These are phyloP conservation scores for Hipparchia semele DNA, from an alignment of 2,888 invertebrate genomes.

Conservation along the genomic window DNA sequence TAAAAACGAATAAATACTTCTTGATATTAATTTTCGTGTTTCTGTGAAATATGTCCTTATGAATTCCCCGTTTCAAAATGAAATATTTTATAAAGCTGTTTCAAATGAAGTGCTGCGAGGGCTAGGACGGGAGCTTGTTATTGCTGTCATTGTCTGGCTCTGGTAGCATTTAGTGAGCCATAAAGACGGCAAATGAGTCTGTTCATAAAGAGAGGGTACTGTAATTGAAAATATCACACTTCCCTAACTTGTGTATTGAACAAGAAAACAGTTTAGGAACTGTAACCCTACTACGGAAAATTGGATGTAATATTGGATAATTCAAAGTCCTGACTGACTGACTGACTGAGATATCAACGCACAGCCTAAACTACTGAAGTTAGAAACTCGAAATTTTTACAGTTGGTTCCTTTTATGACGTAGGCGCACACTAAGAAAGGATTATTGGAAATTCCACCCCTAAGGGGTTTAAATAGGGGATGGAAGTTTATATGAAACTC, in stretches of 20 bases:
- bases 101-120: slow-evolving; percentile 11
- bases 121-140: neutral
- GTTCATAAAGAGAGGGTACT: neutral
- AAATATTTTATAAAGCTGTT: slow-evolving; percentile 19
- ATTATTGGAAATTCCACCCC: too few relatives aligned
- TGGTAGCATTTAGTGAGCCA: neutral
- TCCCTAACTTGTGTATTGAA: neutral
- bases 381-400: too few relatives aligned
- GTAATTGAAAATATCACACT: slow-evolving; percentile 18
- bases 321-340: too few relatives aligned
- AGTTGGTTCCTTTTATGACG: too few relatives aligned
- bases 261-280: neutral
- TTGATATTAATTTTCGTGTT: neutral
- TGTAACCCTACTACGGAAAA: too few relatives aligned
- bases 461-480: too few relatives aligned
- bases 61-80: slow-evolving; percentile 1
- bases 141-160: slow-evolving; percentile 13
- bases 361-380: too few relatives aligned
- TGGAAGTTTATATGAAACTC: too few relatives aligned
- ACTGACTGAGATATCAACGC: too few relatives aligned
- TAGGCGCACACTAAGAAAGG: too few relatives aligned
- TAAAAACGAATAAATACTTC: neutral
- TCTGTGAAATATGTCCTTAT: neutral
- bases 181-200: slow-evolving; percentile 17
- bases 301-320: too few relatives aligned